Conservation (phyloP, 1,140 invertebrate species). For the Cyclina sinensis region DNA sequence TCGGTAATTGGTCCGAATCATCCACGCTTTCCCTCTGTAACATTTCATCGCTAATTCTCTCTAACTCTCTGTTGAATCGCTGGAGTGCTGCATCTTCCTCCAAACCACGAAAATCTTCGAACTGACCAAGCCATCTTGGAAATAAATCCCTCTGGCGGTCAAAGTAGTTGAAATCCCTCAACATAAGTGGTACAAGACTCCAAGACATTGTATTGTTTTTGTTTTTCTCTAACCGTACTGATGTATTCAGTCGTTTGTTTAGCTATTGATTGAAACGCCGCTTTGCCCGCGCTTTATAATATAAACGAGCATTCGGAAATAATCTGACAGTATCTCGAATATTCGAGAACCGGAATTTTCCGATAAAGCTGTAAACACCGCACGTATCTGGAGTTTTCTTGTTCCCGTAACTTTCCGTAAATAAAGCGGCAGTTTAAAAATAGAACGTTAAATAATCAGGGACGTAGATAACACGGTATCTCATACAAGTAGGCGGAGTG, state of each 20-base stretch:
- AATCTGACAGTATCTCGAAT: not conserved
- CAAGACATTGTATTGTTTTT: slow-evolving; percentile 25
- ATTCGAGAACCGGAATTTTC: not conserved
- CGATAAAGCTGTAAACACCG: not conserved
- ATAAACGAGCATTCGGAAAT: not conserved
- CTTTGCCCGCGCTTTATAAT: not conserved
- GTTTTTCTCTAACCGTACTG: not conserved
- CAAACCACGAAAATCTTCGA: slow-evolving; percentile 9
- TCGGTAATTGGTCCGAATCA: slow-evolving; percentile 2
- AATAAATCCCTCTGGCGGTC: slow-evolving; percentile 57
- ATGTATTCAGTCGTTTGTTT: not conserved
- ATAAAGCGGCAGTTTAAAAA: too few species aligned
- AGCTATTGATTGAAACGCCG: not conserved
- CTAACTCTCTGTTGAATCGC: slow-evolving; percentile 46
- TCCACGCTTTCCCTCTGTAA: not conserved
- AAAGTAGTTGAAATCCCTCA: slow-evolving; percentile 33
- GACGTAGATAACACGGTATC: too few species aligned
- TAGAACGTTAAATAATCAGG: too few species aligned
- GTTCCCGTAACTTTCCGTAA: too few species aligned
- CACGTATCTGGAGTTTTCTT: too few species aligned
- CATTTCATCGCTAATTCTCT: slow-evolving; percentile 15
- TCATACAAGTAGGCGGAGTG: too few species aligned
- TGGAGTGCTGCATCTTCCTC: slow-evolving; percentile 13
- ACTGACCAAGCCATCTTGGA: slow-evolving; percentile 6
- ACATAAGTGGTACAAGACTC: slow-evolving; percentile 16